Base-by-base conservation (phyloP, 2,888 invertebrate species). In the Chironomus riparius region DNA sequence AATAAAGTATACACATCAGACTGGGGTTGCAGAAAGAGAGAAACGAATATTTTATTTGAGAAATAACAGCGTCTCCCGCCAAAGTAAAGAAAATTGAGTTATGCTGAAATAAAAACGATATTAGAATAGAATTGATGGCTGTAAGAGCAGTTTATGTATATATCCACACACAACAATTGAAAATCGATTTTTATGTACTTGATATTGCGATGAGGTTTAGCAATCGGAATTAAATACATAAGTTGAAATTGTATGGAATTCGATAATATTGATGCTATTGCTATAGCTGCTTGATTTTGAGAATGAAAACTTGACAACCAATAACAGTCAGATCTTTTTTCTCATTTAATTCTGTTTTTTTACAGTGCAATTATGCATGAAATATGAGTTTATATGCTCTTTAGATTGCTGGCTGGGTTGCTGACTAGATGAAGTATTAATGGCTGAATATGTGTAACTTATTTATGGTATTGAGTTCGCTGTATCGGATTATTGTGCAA, bases 111-210 rank as follows among this genome's bases (percentile, higher is more conserved):
- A 28, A 56, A 56, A 71, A 71, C 22, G 71, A n/a, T 71, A 38
- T 71, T 71, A 71, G 50, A 38, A 68, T 70, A 12, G 47, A 70
- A 70, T 48, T 24, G 70, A n/a, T 50, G 56, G 18, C 15, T 18
- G 56, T 18, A 56, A 56, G 28, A 70, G 48, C 15, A 70, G 28
- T 22, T 21, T 38, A 56, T 62, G 22, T 7, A 21, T 22, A 62
- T 62, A 22, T 62, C 12, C 10, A 18, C 15, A 47, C 47, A 47
- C n/a, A 48, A 70, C 56, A 71, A 56, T 50, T 24, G 28, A 71
- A 71, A 50, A 71, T 71, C 56, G 71, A 71, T 71, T 71, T 71
- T 71, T 56, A 71, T 70, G 71, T 62, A 56, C 56, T 56, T 56
- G 56, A 15, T 56, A 18, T 56, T 18, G 56, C 22, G 47, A 48